These are phyloP conservation scores for Allobates femoralis DNA, from an alignment of 2,797 vertebrate genomes.

Conservation along the genomic window DNA sequence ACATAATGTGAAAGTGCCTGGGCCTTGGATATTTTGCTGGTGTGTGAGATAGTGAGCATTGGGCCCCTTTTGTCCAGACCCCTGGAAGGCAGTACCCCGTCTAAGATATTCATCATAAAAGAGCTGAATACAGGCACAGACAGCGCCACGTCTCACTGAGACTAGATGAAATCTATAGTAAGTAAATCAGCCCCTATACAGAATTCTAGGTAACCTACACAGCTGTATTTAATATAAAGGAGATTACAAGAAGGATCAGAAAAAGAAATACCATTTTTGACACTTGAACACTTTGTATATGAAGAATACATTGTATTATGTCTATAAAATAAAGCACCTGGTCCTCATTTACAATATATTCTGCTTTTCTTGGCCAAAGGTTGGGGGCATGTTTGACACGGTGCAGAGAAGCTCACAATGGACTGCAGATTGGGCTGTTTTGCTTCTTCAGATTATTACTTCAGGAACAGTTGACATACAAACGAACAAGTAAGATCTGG, in stretches of 20 bases:
- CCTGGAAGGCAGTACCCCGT: no score
- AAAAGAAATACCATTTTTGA: not conserved
- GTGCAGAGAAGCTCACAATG: slow-evolving; percentile 76
- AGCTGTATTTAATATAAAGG: not conserved
- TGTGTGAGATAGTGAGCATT: no score
- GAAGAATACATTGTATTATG: not conserved
- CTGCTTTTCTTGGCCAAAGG: slow-evolving; percentile 64
- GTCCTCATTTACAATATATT: not conserved
- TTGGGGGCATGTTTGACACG: slow-evolving; percentile 77
- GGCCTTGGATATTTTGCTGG: no score
- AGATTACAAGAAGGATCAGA: not conserved
- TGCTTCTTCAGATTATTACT: slow-evolving; percentile 76
- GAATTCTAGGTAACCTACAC: not conserved
- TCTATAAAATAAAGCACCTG: not conserved
- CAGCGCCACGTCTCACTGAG: no score
- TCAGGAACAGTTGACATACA: slow-evolving; percentile 76
- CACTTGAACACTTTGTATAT: not conserved
- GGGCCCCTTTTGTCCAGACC: no score
- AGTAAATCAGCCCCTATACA: not conserved
- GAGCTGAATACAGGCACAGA: no score
- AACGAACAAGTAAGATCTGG: slow-evolving; percentile 69
- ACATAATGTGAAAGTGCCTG: no score
- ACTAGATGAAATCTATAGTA: not conserved
- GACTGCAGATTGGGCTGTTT: slow-evolving; percentile 76
- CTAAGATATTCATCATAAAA: no score